Percentiles rank a stretch among this genome's conserved stretches.
phyloP scores from a whole-genome alignment of 2,888 invertebrate genomes.

The Hirudinaria manillensis region DNA sequence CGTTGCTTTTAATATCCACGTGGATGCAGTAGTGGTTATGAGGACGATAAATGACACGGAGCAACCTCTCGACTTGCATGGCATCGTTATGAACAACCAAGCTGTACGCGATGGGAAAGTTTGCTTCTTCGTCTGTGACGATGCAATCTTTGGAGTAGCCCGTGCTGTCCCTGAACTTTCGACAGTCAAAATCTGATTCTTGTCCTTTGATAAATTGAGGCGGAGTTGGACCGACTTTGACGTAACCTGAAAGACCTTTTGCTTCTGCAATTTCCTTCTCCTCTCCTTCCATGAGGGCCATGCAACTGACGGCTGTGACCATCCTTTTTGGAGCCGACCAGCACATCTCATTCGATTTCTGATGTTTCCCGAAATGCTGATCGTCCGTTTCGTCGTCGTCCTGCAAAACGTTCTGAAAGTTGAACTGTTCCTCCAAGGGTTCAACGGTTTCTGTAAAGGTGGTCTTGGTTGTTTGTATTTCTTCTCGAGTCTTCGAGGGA shows the following conservation, averaged over 20 bases:
- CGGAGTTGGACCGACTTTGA: too few species aligned
- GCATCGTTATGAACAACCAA: constrained; percentile 31
- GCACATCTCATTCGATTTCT: not conserved
- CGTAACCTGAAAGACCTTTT: too few species aligned
- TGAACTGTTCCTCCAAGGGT: not conserved
- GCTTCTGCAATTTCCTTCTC: constrained; percentile 9
- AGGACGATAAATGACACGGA: constrained; percentile 35
- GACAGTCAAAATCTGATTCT: not conserved
- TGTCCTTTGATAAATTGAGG: too few species aligned
- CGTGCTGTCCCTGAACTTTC: not conserved
- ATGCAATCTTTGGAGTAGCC: not conserved
- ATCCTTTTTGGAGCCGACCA: not conserved
- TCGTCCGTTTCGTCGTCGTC: not conserved
- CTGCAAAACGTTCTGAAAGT: not conserved
- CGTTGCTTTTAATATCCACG: constrained; percentile 28
- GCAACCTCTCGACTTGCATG: constrained; percentile 34
- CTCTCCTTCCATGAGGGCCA: constrained; percentile 23
- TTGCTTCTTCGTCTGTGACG: constrained; percentile 31
- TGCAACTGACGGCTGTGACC: constrained; percentile 19
- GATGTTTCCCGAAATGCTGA: not conserved
- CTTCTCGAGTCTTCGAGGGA: not conserved
- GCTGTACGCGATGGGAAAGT: constrained; percentile 36
- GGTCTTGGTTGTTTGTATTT: too few species aligned
- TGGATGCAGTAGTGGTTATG: constrained; percentile 38
- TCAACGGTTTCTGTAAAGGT: not conserved